These are phyloP conservation scores for Dicyrtoma fusca DNA, from an alignment of 2,888 invertebrate species.

Conservation along the genomic window DNA sequence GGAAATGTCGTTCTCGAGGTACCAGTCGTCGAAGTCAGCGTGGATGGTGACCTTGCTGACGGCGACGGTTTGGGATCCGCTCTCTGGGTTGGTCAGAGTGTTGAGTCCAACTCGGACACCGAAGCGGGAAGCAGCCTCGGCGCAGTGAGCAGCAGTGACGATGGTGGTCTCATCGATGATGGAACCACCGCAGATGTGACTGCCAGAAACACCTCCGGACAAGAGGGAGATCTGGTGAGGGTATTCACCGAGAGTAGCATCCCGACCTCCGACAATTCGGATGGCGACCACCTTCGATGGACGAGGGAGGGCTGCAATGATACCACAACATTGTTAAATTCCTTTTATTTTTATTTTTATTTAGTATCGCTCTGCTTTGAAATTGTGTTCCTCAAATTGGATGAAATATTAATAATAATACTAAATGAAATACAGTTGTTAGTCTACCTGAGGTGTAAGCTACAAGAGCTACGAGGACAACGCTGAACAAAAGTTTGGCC, in stretches of 20 bases:
- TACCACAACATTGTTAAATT: conserved; percentile 6
- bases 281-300: background rate
- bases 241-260: background rate
- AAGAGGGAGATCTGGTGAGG: conserved; percentile 34
- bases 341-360: background rate
- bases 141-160: conserved; percentile 35
- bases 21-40: background rate
- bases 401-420: background rate
- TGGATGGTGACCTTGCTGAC: background rate
- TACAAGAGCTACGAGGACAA: conserved; percentile 24
- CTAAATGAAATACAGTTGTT: no score
- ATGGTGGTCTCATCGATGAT: conserved; percentile 15
- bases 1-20: conserved; percentile 9
- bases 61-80: background rate
- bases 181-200: conserved; percentile 38
- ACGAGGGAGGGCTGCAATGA: conserved; percentile 14
- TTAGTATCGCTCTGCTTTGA: background rate
- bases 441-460: conserved; percentile 12
- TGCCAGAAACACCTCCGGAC: background rate
- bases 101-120: conserved; percentile 7
- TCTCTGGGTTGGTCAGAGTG: background rate
- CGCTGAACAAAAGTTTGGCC: conserved; percentile 18
- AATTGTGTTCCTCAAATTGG: background rate
- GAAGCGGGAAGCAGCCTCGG: conserved; percentile 6
- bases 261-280: conserved; percentile 30